Evolutionary conservation across 2,888 invertebrate species (phyloP), one percentile per base, ranked within the genome.

Genomic region (Idaea biselata): DNA sequence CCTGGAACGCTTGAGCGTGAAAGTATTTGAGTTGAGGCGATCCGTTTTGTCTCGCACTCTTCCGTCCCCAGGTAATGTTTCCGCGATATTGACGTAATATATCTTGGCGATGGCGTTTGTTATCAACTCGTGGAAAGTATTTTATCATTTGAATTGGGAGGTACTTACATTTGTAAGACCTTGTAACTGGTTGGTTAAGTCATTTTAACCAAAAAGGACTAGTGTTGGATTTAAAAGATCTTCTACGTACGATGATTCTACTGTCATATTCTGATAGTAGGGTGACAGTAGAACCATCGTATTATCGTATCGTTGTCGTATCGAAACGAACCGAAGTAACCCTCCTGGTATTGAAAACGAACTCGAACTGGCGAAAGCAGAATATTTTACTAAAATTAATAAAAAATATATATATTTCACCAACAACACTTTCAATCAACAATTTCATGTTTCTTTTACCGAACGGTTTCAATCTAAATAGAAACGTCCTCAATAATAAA

Each of bases 61-160:
- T 80, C 80, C 79, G 79, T 79, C 76, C 76, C 73, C 80, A 78
- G 79, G 81, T 83, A 86, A 87, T 83, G 83, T 81, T 80, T 83
- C 79, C 75, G 76, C 77, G 81, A 85, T 86, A 86, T 88, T 83
- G 84, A 79, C 78, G 83, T 84, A 84, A 87, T 88, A 87, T 87
- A 86, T 87, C 84, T 85, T 76, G 65, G 70, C 74, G 82, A 85
- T 86, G 85, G 76, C 86, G 79, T 84, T 85, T 79, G 82, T 82
- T 88, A 87, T 87, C 88, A 84, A 73, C 78, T 77, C 71, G 79
- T 78, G 78, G 78, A 80, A 77, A 79, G 80, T 80, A 83, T 85
- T 83, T 81, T 79, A 81, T 77, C 74, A 70, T 70, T 68, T 66
- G 61, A 68, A 33, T 65, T 66, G 62, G 66, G 55, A 57, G 60